Evolutionary conservation across 2,113 vertebrate genomes (phyloP).

Genomic region (Melanocharis versteri): DNA sequence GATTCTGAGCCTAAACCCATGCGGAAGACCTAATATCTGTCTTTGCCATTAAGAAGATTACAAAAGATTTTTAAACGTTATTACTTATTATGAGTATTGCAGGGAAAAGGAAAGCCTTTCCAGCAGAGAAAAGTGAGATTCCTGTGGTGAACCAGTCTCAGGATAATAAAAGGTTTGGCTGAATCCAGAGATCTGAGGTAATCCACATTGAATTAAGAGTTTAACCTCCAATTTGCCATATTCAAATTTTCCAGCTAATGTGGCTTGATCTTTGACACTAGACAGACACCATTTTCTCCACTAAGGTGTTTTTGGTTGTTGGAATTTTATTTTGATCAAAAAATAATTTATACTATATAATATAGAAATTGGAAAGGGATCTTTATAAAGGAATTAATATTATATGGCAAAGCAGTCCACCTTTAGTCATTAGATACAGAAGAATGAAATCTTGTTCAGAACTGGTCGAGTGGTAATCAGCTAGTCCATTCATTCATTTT

Average conservation of each 20-base stretch:
- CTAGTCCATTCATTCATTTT: neutral
- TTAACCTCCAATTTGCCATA: neutral
- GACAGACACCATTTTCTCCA: neutral
- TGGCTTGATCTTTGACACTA: neutral
- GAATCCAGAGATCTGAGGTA: neutral
- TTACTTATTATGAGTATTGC: neutral
- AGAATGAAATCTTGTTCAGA: neutral
- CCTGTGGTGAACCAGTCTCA: neutral
- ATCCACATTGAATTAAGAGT: neutral
- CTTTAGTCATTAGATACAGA: neutral
- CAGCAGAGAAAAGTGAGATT: conserved; percentile 21
- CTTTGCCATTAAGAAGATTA: neutral
- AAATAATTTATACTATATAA: neutral
- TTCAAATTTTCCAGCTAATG: neutral
- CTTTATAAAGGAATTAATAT: neutral
- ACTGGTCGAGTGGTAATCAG: neutral
- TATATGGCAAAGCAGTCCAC: neutral
- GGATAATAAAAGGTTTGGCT: neutral
- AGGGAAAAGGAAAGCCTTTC: neutral
- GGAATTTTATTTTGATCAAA: neutral
- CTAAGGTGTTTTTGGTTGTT: neutral
- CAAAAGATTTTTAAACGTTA: neutral
- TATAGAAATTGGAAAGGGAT: neutral
- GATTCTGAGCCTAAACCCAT: neutral
- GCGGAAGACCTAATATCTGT: neutral